Evolutionary conservation across 2,113 vertebrate genomes (phyloP).

Genomic region (Gymnogyps californianus): DNA sequence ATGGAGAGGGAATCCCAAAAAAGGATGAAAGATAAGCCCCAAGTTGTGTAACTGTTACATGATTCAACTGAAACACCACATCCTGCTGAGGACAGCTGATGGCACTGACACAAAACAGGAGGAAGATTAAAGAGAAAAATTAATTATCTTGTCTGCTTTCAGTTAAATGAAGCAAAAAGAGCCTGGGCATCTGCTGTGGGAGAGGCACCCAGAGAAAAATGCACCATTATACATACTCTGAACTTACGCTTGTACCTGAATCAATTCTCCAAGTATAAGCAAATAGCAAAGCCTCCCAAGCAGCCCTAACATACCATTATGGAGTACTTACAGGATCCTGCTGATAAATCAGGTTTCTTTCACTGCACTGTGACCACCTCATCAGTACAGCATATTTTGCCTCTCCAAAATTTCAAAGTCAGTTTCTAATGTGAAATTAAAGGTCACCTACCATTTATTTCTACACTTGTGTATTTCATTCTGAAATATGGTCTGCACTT

Average conservation of each 20-base stretch:
- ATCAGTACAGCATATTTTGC: rapidly evolving
- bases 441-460: not conserved
- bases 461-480: not conserved
- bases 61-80: not conserved
- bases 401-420: not conserved
- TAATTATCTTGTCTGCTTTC: not conserved
- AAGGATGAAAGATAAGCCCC: not conserved
- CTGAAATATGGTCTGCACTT: not conserved
- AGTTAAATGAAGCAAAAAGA: not conserved
- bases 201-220: not conserved
- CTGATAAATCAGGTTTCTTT: not conserved
- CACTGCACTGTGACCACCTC: not conserved
- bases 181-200: not conserved
- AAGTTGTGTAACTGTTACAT: not conserved
- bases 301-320: not conserved
- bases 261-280: not conserved
- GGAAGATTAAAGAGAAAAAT: not conserved
- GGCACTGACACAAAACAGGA: not conserved
- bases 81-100: not conserved
- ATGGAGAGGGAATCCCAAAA: not conserved
- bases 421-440: not conserved
- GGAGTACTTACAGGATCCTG: not conserved
- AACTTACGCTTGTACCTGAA: not conserved
- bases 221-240: not conserved
- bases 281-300: not conserved